Base-by-base conservation (phyloP, 1,140 invertebrate genomes). In the Drosophila albomicans region DNA sequence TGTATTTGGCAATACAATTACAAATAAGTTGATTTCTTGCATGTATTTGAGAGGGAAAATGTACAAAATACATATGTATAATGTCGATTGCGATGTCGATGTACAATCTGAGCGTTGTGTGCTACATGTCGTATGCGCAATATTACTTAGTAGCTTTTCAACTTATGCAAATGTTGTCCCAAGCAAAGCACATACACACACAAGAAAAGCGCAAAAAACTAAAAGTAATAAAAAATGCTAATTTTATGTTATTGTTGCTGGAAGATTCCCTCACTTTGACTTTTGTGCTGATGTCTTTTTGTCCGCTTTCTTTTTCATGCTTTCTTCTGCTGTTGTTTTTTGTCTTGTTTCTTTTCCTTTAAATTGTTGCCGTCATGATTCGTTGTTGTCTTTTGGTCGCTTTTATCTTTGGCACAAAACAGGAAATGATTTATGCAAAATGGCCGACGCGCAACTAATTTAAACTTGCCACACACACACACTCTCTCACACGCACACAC, bases 181-280 rank as follows among this genome's bases (percentile, higher is more conserved):
- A 57, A 11, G 35, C 62, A 43, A 52, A 66, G 51, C 41, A 49
- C 32, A 64, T 1, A 38, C 10, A 32, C 67, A 49, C 51, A 57
- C 51, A 79, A 30, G 30, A 46, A 58, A 51, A 64, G 51, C 35
- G 46, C 61, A 56, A 63, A 82, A 87, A 87, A 87, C 82, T 87
- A 88, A 86, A 88, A 87, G 79, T 84, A 87, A 88, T 87, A 87
- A 84, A 89, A 89, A 84, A 88, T 88, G 85, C 84, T 84, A 88
- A 88, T 88, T 88, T 88, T 78, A 89, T 88, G 80, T 89, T 88
- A 89, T 88, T 88, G 77, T 84, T 88, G 80, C 63, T 82, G 76
- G 72, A 69, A 48, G 74, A 78, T 84, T 77, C 38, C 32, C 62
- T 41, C 16, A 61, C 65, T 78, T 80, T 84, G 80, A 68, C 58